phyloP scores from a whole-genome alignment of 1,140 invertebrate genomes.

The Halotydeus destructor region DNA sequence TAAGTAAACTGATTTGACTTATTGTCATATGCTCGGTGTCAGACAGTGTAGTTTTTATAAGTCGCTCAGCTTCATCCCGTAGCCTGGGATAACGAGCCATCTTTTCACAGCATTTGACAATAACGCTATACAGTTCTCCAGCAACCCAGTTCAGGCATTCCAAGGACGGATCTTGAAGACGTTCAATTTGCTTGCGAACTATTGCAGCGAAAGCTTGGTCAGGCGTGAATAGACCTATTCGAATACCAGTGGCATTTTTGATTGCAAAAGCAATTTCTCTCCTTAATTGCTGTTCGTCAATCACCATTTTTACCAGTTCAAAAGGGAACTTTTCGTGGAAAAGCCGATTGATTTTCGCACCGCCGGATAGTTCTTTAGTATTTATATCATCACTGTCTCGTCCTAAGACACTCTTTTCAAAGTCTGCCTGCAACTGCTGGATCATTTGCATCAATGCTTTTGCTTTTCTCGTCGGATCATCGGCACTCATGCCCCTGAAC shows the following conservation, averaged over 20 bases:
- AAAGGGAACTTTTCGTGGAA: conserved; percentile 98
- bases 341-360: conserved; percentile 93
- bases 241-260: conserved; percentile 83
- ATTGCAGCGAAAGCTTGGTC: conserved; percentile 11
- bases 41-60: conserved; percentile 77
- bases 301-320: conserved; percentile 96
- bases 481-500: conserved; percentile 91
- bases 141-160: conserved; percentile 97
- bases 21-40: conserved; percentile 86
- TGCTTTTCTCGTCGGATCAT: conserved; percentile 93
- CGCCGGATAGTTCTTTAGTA: conserved; percentile 88
- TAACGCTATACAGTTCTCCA: conserved; percentile 66
- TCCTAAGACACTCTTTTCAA: conserved; percentile 93
- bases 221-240: conserved; percentile 23
- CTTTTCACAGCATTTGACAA: conserved; percentile 78
- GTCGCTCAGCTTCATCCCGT: conserved; percentile 89
- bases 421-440: conserved; percentile 86
- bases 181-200: not conserved
- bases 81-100: conserved; percentile 88
- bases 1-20: conserved; percentile 64
- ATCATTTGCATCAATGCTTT: conserved; percentile 99
- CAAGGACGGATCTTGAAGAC: conserved; percentile 71
- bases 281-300: conserved; percentile 92
- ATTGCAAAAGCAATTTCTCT: conserved; percentile 96
- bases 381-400: conserved; percentile 74